Percentiles rank a stretch among this genome's conserved stretches.
Evolutionary conservation across 2,113 vertebrate species (phyloP).

Genomic region (Hemiscyllium ocellatum): DNA sequence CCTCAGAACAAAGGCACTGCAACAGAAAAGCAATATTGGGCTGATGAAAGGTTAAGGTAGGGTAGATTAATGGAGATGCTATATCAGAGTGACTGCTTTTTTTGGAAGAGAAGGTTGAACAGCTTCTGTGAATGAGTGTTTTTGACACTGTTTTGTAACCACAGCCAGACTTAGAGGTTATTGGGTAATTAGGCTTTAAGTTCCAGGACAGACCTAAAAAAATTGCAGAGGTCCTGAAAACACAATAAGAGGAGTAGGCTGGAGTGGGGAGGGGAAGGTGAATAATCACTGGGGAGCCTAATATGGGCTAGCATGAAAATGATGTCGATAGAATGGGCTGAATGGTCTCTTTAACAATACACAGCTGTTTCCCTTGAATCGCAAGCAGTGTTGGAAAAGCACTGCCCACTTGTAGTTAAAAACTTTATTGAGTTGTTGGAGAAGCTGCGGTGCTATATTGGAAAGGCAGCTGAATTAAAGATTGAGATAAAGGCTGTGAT

Average conservation of each 20-base stretch:
- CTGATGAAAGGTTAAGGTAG: not conserved
- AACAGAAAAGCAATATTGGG: not conserved
- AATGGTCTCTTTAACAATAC: too few species aligned
- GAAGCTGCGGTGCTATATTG: too few species aligned
- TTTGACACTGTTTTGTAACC: too few species aligned
- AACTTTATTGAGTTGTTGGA: not conserved
- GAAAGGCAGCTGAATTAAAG: too few species aligned
- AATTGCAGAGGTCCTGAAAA: too few species aligned
- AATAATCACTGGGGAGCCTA: not conserved
- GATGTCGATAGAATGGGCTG: too few species aligned
- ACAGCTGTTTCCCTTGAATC: not conserved
- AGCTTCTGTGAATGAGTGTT: too few species aligned
- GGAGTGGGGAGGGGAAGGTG: not conserved
- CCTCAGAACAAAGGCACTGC: not conserved
- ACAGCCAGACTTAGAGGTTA: too few species aligned
- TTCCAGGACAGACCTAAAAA: not conserved
- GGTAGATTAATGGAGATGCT: not conserved
- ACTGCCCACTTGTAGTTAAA: not conserved
- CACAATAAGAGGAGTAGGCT: too few species aligned
- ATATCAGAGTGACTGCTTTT: too few species aligned
- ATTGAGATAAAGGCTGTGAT: too few species aligned
- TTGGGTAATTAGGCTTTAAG: not conserved
- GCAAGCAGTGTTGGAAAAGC: not conserved
- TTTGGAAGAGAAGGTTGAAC: too few species aligned
- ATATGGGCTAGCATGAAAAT: not conserved